Evolutionary conservation across 2,888 invertebrate species (phyloP), one percentile per base, ranked within the genome.

Genomic region (Helleia helle): DNA sequence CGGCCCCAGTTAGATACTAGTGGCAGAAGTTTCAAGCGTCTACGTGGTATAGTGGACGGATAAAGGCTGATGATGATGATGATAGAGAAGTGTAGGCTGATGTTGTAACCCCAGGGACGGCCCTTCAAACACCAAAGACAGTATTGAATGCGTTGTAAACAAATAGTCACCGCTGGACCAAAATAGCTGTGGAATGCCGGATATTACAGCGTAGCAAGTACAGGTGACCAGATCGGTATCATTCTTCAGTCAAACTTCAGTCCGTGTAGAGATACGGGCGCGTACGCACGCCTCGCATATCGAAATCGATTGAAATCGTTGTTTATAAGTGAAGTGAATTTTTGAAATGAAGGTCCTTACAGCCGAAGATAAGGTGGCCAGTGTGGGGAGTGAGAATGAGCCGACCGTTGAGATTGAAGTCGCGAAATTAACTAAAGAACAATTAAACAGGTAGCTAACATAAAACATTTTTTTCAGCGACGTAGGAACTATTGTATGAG

Each of bases 111-210:
- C n/a, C n/a, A n/a, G n/a, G n/a, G n/a, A n/a, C n/a, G n/a, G n/a
- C n/a, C n/a, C n/a, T n/a, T n/a, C n/a, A n/a, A 37, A 17, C 31
- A 38, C 44, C 46, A 44, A 46, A 55, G 45, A 46, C 50, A 53
- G 48, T 40, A 50, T 43, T 44, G 45, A 26, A 30, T 48, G 38
- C 30, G 47, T 43, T 48, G 75, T 80, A 79, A 80, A 79, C 76
- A 81, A 80, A 76, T 65, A 69, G 71, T 76, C 75, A 67, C 66
- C 53, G 52, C 58, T 44, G 54, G 54, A 55, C 63, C 50, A 69
- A 71, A 81, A 83, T 80, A 81, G 67, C 68, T 49, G 46, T 62
- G 83, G 83, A 81, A 83, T 83, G 83, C 80, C 81, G 80, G 83
- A 83, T 79, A 70, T 76, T 74, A 74, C 69, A 70, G 59, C 63